Percentiles rank a stretch among this genome's conserved stretches.
These are phyloP conservation scores for Embidobia sp. DNA, from an alignment of 2,888 invertebrate genomes.

Conservation along the genomic window DNA sequence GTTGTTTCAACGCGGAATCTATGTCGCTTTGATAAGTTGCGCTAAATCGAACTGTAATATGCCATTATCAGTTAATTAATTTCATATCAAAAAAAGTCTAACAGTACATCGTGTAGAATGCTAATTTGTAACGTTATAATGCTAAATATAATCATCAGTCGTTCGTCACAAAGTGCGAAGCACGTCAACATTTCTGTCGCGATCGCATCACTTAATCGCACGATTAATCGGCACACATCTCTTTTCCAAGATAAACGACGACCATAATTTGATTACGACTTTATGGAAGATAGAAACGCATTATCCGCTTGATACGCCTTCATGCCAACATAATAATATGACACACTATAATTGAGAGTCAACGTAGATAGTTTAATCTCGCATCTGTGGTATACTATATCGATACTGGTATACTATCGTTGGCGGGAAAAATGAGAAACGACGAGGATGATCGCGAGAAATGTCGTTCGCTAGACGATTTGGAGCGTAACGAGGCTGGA, in stretches of 20 bases:
- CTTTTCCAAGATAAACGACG: conserved; percentile 15
- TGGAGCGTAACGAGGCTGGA: conserved; percentile 53
- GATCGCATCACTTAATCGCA: conserved; percentile 22
- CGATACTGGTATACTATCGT: conserved; percentile 42
- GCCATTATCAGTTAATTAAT: not conserved
- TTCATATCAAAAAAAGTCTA: not conserved
- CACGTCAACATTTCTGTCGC: conserved; percentile 12
- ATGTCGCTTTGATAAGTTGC: too few species aligned
- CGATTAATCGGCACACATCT: too few species aligned
- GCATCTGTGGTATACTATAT: conserved; percentile 40
- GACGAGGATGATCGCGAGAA: conserved; percentile 56
- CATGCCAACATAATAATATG: conserved; percentile 6
- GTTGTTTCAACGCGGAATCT: too few species aligned
- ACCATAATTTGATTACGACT: conserved; percentile 28
- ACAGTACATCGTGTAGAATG: conserved; percentile 4
- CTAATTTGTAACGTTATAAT: conserved; percentile 14
- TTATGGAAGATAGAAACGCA: not conserved
- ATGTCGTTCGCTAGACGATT: conserved; percentile 39
- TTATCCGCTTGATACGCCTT: not conserved
- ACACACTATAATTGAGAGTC: conserved; percentile 29
- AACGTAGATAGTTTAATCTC: conserved; percentile 23
- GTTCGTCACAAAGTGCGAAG: conserved; percentile 10
- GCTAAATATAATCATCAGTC: conserved; percentile 15
- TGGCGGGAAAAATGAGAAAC: conserved; percentile 49
- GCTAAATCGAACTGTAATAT: not conserved